phyloP scores from a whole-genome alignment of 2,888 invertebrate genomes.

The Argyresthia goedartella region DNA sequence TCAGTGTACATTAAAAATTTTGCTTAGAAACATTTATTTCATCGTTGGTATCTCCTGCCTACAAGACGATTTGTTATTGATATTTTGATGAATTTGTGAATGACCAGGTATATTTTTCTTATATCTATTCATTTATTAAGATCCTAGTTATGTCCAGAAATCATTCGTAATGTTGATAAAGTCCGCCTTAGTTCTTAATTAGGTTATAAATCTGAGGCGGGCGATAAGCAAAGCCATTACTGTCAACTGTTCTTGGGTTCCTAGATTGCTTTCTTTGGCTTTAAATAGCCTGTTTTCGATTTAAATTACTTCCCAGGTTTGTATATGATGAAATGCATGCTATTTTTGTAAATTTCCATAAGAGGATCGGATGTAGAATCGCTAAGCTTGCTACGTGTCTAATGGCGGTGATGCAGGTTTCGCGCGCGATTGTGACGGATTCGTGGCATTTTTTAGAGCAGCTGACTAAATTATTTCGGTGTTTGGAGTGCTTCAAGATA shows the following conservation, averaged over 20 bases:
- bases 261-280: constrained; percentile 23
- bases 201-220: constrained; percentile 62
- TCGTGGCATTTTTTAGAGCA: constrained; percentile 67
- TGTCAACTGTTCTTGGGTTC: constrained; percentile 33
- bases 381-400: constrained; percentile 69
- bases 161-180: neutral
- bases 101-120: constrained; percentile 54
- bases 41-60: neutral
- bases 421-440: constrained; percentile 70
- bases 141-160: neutral
- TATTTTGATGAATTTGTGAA: constrained; percentile 45
- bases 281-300: constrained; percentile 21
- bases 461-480: constrained; percentile 41
- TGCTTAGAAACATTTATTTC: neutral
- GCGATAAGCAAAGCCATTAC: constrained; percentile 60
- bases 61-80: neutral
- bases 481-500: constrained; percentile 26
- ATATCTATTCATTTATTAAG: constrained; percentile 14
- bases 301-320: constrained; percentile 25
- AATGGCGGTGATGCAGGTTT: constrained; percentile 69
- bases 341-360: constrained; percentile 67
- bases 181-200: constrained; percentile 33
- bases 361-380: constrained; percentile 58
- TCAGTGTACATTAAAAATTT: neutral
- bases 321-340: constrained; percentile 32